Conservation (phyloP, 2,888 invertebrate species). For the Oxystoma pomonae region DNA sequence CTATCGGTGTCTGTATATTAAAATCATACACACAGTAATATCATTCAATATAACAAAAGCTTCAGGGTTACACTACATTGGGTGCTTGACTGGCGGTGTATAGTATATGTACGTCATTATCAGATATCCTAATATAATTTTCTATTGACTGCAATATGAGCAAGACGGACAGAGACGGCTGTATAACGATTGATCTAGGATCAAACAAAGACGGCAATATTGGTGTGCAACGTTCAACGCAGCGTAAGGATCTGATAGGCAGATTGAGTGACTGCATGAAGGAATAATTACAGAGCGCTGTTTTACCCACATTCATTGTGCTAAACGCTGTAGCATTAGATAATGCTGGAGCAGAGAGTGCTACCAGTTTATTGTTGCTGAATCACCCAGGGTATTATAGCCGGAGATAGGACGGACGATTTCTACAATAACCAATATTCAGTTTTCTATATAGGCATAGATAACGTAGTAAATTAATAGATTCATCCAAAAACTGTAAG, state of each 20-base stretch:
- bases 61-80: neutral
- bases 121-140: neutral
- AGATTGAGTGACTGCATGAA: slow-evolving; percentile 42
- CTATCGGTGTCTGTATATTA: neutral
- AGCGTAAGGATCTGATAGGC: slow-evolving; percentile 33
- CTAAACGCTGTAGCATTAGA: slow-evolving; percentile 34
- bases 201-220: too few relatives aligned
- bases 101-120: neutral
- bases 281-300: slow-evolving; percentile 46
- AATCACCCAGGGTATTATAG: neutral
- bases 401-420: neutral
- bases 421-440: neutral
- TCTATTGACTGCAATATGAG: neutral
- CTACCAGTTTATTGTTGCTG: slow-evolving; percentile 13
- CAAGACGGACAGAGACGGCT: neutral
- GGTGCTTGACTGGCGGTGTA: neutral
- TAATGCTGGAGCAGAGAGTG: slow-evolving; percentile 26
- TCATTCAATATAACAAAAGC: neutral
- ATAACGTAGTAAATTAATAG: too few relatives aligned
- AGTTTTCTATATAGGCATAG: too few relatives aligned
- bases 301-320: slow-evolving; percentile 42
- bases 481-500: too few relatives aligned
- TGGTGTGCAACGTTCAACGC: slow-evolving; percentile 17
- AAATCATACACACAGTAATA: neutral
- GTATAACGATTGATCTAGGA: too few relatives aligned